Percentiles rank a stretch among this genome's conserved stretches.
Evolutionary conservation across 2,113 vertebrate species (phyloP).

Genomic region (Apeltes quadracus): DNA sequence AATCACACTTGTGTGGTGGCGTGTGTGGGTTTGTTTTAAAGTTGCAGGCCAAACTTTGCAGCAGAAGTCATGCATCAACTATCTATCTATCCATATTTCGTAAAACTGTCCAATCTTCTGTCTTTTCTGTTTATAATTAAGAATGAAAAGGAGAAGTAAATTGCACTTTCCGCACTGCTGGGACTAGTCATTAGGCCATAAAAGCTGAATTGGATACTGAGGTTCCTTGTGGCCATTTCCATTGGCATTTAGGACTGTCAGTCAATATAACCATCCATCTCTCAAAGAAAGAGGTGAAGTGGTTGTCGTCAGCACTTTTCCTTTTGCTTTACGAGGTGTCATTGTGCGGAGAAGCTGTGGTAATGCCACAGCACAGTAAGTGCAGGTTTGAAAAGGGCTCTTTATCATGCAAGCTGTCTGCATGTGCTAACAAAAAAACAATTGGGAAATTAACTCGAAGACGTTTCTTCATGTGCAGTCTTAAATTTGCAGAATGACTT

Average conservation of each 20-base stretch:
- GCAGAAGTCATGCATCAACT: slow-evolving; percentile 32
- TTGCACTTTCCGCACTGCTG: slow-evolving; percentile 38
- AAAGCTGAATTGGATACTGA: slow-evolving; percentile 57
- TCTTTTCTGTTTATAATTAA: background rate
- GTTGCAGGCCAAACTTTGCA: slow-evolving; percentile 26
- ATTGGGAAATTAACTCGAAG: background rate
- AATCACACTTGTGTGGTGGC: background rate
- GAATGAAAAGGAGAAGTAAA: background rate
- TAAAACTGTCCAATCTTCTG: too few species aligned
- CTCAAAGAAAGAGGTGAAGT: slow-evolving; percentile 9
- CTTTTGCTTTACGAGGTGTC: background rate
- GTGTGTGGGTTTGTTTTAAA: slow-evolving; percentile 13
- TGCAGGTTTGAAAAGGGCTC: background rate
- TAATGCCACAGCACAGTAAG: background rate
- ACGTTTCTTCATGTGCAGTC: background rate
- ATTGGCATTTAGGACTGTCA: slow-evolving; percentile 48
- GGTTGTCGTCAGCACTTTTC: slow-evolving; percentile 14
- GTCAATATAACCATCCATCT: slow-evolving; percentile 58
- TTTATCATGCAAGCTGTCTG: background rate
- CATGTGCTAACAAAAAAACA: background rate
- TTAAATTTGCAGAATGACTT: background rate
- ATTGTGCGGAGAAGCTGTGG: background rate
- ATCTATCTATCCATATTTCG: background rate
- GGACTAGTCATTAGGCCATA: slow-evolving; percentile 30
- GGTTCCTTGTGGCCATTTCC: slow-evolving; percentile 33